A percentile compares a stretch with the other conserved stretches of the same genome.
Conservation (phyloP, 2,113 vertebrate species). For the Phyllostomus hastatus region DNA sequence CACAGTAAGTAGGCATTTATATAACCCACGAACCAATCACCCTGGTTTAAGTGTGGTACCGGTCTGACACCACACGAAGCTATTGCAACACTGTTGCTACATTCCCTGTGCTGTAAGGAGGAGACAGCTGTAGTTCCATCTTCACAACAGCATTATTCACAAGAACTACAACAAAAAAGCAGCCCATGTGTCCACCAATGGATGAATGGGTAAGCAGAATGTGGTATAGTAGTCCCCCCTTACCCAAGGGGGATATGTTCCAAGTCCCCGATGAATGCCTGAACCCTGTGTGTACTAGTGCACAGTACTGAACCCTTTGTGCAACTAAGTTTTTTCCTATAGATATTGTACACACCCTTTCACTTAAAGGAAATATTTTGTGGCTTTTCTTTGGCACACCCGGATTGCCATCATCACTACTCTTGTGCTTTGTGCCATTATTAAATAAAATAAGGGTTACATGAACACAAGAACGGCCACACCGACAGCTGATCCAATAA, state of each 20-base stretch:
- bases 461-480: not conserved
- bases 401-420: not conserved
- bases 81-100: not conserved
- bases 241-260: not conserved
- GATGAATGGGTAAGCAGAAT: not conserved
- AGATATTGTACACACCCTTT: not conserved
- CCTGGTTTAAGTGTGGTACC: no score
- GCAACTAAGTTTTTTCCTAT: not conserved
- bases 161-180: not conserved
- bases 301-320: not conserved
- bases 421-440: not conserved
- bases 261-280: not conserved
- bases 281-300: no score
- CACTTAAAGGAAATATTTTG: no score
- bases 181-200: not conserved
- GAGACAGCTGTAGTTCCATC: not conserved
- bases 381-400: not conserved
- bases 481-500: not conserved
- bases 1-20: no score
- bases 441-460: not conserved
- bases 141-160: not conserved
- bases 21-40: no score
- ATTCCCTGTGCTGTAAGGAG: not conserved
- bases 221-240: not conserved
- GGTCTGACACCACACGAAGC: not conserved